Conservation (phyloP, 1,140 invertebrate genomes). For the Ylistrum balloti region DNA sequence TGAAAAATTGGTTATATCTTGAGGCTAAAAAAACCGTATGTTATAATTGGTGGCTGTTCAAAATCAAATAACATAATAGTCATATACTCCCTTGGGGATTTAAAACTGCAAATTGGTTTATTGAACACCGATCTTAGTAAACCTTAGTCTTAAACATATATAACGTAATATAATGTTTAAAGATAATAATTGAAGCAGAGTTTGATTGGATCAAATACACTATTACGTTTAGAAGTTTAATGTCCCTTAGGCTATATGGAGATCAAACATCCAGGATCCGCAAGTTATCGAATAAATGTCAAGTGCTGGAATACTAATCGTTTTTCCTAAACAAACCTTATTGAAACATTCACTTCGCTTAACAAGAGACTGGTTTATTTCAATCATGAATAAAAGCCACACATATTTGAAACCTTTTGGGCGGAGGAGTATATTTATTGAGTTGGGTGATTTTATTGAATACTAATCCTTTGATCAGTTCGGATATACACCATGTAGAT, state of each 20-base stretch:
- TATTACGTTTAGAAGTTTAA: not conserved
- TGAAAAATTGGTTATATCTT: not conserved
- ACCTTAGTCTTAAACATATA: not conserved
- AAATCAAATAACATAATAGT: not conserved
- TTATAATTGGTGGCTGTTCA: slow-evolving; percentile 6
- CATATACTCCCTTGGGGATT: not conserved
- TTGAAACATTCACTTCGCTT: not conserved
- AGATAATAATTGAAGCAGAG: not conserved
- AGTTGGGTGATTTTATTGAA: not conserved
- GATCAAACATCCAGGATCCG: slow-evolving; percentile 13
- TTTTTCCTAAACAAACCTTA: slow-evolving; percentile 26
- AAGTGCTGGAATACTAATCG: slow-evolving; percentile 4
- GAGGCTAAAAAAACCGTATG: not conserved
- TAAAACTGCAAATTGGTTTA: slow-evolving; percentile 25
- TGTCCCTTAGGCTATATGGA: not conserved
- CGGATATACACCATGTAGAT: too few species aligned
- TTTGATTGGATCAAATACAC: not conserved
- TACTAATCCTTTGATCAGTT: not conserved
- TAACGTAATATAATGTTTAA: not conserved
- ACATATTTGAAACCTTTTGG: not conserved
- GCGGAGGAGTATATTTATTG: slow-evolving; percentile 17
- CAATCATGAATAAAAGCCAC: slow-evolving; percentile 6
- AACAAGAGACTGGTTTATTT: not conserved
- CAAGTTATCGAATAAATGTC: slow-evolving; percentile 39
- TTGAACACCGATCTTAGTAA: not conserved